Evolutionary conservation across 2,113 vertebrate genomes (phyloP).

Genomic region (Girardinichthys multiradiatus): DNA sequence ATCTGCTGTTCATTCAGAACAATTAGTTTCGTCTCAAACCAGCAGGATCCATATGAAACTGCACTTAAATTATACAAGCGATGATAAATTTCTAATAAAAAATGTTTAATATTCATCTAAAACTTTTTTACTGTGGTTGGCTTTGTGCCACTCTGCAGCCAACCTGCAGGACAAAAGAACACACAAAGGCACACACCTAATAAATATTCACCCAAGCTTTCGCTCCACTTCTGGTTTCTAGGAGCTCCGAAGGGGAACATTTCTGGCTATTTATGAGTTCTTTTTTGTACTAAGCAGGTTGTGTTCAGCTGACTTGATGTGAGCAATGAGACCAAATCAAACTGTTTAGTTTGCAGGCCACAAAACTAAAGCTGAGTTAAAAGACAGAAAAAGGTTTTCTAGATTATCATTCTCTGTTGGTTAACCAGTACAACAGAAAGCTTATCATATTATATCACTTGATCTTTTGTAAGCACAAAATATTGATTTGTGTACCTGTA

Average conservation of each 20-base stretch:
- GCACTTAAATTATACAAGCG: not conserved
- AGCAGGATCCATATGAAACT: not conserved
- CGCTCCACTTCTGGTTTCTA: constrained; percentile 9
- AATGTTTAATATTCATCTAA: not conserved
- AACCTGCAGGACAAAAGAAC: not conserved
- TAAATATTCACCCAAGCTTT: not conserved
- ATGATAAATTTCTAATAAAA: not conserved
- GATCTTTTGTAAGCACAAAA: constrained; percentile 12
- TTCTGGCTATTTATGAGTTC: not conserved
- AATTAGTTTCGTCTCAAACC: not conserved
- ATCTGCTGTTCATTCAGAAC: not conserved
- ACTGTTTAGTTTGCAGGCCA: not conserved
- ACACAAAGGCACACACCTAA: not conserved
- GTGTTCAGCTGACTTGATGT: constrained; percentile 1
- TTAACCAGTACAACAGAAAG: constrained; percentile 9
- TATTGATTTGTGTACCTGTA: constrained; percentile 9
- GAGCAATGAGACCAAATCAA: not conserved
- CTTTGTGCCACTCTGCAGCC: not conserved
- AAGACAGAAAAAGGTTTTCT: not conserved
- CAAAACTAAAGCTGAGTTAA: constrained; percentile 13
- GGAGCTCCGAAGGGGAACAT: not conserved
- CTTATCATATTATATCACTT: constrained; percentile 5
- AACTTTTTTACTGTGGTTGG: not conserved
- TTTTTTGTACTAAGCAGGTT: not conserved
- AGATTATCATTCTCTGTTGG: not conserved